phyloP scores from a whole-genome alignment of 2,797 vertebrate genomes.

The Lacerta viridis region DNA sequence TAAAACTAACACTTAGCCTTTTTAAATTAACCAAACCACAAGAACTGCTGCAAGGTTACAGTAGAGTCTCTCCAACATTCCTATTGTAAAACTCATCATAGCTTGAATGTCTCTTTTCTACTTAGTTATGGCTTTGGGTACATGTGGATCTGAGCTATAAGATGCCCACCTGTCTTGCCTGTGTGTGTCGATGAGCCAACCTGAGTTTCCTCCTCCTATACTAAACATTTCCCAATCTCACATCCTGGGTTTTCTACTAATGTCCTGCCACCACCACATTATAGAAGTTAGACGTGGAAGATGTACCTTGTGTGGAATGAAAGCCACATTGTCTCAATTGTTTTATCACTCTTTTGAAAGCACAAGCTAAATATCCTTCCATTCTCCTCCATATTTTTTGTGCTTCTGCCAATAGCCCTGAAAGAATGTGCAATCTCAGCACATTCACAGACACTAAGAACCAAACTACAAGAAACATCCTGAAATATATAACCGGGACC shows the following conservation, averaged over 20 bases:
- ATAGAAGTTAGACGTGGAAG: background rate
- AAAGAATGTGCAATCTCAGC: no score
- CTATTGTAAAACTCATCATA: background rate
- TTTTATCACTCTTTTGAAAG: no score
- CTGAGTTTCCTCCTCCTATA: background rate
- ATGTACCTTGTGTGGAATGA: background rate
- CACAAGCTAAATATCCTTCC: no score
- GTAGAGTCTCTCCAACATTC: background rate
- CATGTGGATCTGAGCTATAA: background rate
- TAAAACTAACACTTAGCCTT: background rate
- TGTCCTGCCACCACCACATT: background rate
- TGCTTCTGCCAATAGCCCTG: no score
- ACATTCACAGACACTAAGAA: background rate
- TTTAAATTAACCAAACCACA: background rate
- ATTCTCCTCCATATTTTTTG: no score
- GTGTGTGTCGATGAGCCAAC: background rate
- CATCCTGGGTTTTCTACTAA: background rate
- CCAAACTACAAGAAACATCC: background rate
- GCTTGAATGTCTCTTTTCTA: background rate
- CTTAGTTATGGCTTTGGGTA: background rate
- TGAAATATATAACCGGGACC: background rate
- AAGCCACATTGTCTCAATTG: no score
- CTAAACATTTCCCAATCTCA: background rate
- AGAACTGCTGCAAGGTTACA: background rate
- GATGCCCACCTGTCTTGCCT: background rate